These are phyloP conservation scores for Scaptomyza reducta DNA, from an alignment of 2,888 invertebrate species.

Conservation along the genomic window DNA sequence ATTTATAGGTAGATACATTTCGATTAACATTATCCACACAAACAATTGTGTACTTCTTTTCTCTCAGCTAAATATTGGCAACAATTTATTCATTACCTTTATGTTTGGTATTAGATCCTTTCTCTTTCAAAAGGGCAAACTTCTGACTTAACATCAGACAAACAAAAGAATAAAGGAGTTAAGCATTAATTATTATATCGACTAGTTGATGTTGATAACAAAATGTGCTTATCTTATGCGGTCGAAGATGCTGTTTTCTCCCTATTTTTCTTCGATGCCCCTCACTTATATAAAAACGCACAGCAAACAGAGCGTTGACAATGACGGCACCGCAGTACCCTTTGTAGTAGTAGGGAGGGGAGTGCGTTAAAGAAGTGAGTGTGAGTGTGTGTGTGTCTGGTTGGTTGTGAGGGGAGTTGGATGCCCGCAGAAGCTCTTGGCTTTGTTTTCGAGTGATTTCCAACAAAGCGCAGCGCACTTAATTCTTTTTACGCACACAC, in stretches of 20 bases:
- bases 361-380: neutral
- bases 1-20: too few relatives aligned
- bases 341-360: neutral
- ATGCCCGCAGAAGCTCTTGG: conserved; percentile 69
- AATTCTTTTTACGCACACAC: conserved; percentile 74
- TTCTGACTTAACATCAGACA: too few relatives aligned
- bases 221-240: neutral
- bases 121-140: too few relatives aligned
- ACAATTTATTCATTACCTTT: too few relatives aligned
- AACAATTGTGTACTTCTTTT: too few relatives aligned
- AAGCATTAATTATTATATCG: neutral
- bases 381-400: conserved; percentile 1
- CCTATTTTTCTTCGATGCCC: neutral
- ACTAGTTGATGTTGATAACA: neutral
- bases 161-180: too few relatives aligned
- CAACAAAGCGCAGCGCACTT: conserved; percentile 78
- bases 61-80: too few relatives aligned
- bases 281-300: neutral
- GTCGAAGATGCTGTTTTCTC: neutral
- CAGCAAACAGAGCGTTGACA: neutral
- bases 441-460: conserved; percentile 79
- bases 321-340: conserved; percentile 35
- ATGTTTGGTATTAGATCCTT: too few relatives aligned
- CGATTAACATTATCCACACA: too few relatives aligned
- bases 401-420: conserved; percentile 11